A percentile compares a stretch with the other conserved stretches of the same genome.
These are phyloP conservation scores for Thinocorus orbignyianus DNA, from an alignment of 2,113 vertebrate genomes.

Conservation along the genomic window DNA sequence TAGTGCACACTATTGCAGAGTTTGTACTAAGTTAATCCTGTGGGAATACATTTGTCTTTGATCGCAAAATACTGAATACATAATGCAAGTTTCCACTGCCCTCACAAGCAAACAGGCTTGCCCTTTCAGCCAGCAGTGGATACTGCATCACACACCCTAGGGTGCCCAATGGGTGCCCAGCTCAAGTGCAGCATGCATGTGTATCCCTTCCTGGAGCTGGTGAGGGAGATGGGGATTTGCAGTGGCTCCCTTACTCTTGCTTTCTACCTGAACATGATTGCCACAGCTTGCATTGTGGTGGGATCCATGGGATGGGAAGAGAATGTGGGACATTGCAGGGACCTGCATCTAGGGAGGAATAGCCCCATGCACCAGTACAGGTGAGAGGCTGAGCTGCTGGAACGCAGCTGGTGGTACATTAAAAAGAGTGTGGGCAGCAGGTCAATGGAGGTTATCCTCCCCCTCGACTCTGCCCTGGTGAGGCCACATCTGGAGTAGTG, in stretches of 20 bases:
- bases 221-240: fast-evolving
- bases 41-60: neutral
- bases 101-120: neutral
- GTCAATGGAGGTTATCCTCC: too few relatives aligned
- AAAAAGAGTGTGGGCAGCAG: too few relatives aligned
- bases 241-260: neutral
- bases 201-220: neutral
- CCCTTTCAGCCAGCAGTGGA: neutral
- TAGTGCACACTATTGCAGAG: neutral
- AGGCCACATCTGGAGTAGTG: too few relatives aligned
- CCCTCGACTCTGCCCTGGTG: too few relatives aligned
- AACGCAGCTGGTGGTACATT: too few relatives aligned
- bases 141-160: neutral
- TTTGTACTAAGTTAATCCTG: neutral
- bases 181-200: fast-evolving
- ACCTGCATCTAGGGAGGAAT: too few relatives aligned
- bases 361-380: too few relatives aligned
- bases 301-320: neutral
- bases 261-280: fast-evolving
- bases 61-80: neutral
- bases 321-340: neutral
- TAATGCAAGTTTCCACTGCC: neutral
- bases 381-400: too few relatives aligned
- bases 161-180: neutral
- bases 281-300: fast-evolving